Conservation (phyloP, 2,797 vertebrate species). For the Malacoraja senta region DNA sequence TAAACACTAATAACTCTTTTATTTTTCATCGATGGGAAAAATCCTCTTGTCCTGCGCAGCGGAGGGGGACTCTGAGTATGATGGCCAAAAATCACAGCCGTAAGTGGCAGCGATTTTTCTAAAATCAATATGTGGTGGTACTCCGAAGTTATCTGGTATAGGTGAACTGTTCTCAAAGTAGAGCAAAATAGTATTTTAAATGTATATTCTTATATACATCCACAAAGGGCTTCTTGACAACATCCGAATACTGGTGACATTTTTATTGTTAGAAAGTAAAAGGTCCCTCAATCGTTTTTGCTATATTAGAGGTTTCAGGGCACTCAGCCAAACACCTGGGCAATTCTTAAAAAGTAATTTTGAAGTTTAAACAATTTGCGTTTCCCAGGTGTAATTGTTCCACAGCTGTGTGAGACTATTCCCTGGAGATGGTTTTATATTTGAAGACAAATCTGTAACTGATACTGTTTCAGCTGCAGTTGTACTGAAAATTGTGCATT, state of each 20-base stretch:
- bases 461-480: background rate
- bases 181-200: background rate
- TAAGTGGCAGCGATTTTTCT: too few species aligned
- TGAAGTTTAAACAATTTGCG: background rate
- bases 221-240: background rate
- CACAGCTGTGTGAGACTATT: constrained; percentile 8
- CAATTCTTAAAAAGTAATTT: background rate
- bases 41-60: too few species aligned
- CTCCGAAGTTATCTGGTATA: background rate
- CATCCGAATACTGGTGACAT: background rate
- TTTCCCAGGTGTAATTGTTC: background rate
- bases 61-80: too few species aligned
- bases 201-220: background rate
- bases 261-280: background rate
- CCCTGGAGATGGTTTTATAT: background rate
- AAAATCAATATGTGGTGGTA: background rate
- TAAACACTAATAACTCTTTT: too few species aligned
- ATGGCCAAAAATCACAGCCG: too few species aligned
- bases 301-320: background rate
- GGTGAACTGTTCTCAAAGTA: background rate
- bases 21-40: too few species aligned
- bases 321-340: constrained; percentile 8
- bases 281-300: background rate
- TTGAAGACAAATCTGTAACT: background rate
- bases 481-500: background rate